Percentiles rank a stretch among this genome's conserved stretches.
Conservation (phyloP, 2,888 invertebrate species). For the Volucella bombylans region DNA sequence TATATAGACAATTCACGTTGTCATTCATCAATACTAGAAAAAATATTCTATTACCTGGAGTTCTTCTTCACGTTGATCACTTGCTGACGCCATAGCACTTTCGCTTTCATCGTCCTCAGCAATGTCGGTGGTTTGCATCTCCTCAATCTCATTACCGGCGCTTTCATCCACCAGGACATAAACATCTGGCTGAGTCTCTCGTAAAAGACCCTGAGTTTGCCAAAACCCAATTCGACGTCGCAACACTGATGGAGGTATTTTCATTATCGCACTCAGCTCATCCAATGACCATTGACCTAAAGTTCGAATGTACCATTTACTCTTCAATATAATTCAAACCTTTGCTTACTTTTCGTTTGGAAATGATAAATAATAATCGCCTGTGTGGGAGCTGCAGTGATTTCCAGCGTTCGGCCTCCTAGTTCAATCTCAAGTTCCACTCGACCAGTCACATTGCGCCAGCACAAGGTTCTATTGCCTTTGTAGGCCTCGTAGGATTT, state of each 20-base stretch:
- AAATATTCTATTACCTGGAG: slow-evolving; percentile 85
- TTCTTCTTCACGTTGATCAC: slow-evolving; percentile 96
- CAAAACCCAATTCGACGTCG: slow-evolving; percentile 95
- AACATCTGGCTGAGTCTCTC: slow-evolving; percentile 89
- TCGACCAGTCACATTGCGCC: slow-evolving; percentile 96
- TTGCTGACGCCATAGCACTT: slow-evolving; percentile 96
- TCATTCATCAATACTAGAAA: neutral
- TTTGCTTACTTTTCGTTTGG: slow-evolving; percentile 88
- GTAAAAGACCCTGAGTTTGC: slow-evolving; percentile 95
- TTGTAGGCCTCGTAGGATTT: slow-evolving; percentile 94
- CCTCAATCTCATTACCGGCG: slow-evolving; percentile 83
- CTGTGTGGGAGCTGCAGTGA: slow-evolving; percentile 95
- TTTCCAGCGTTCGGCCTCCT: slow-evolving; percentile 89
- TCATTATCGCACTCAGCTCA: slow-evolving; percentile 92
- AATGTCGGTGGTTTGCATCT: slow-evolving; percentile 85
- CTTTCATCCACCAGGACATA: slow-evolving; percentile 89
- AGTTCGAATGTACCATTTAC: slow-evolving; percentile 75
- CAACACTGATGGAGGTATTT: slow-evolving; percentile 92
- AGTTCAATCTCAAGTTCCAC: slow-evolving; percentile 95
- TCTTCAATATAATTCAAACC: neutral
- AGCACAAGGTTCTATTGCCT: slow-evolving; percentile 94
- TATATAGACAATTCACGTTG: slow-evolving; percentile 52
- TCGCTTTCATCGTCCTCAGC: slow-evolving; percentile 95
- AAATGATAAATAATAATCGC: slow-evolving; percentile 97
- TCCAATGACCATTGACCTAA: slow-evolving; percentile 92